Evolutionary conservation across 2,888 invertebrate genomes (phyloP), one percentile per base, ranked within the genome.

Genomic region (Mellilla xanthometata): DNA sequence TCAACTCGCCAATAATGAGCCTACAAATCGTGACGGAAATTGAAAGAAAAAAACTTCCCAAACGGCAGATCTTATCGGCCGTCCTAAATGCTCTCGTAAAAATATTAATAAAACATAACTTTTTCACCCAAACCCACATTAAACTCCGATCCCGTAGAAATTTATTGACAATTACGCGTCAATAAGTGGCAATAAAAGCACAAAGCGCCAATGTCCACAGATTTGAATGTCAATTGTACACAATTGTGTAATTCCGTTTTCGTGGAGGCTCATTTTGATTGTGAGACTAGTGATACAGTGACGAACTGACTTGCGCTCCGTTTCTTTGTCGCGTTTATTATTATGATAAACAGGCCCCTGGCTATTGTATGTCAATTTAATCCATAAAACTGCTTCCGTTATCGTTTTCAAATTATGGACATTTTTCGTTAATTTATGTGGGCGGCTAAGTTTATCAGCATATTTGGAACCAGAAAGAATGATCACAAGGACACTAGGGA

Each of bases 91-190:
- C 72, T 89, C 88, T 87, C 87, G 87, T 89, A 89, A 89, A 87
- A 89, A 89, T 89, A 89, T 89, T 89, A 89, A 89, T 89, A 89
- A 89, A 89, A 89, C 83, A 87, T 86, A 87, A 88, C 86, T 87
- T 89, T 88, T 89, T 86, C 82, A 86, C 88, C 81, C 85, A 89
- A 88, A 88, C 89, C 89, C 89, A 89, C 88, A 89, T 89, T 88
- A 86, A 87, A 81, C 75, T 81, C 76, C 79, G 76, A 81, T 87
- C 89, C 88, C 86, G 82, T 86, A 85, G 85, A 74, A 87, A 88
- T 89, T 88, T 89, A 89, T 89, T 87, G 88, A 85, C 88, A 89
- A 89, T 89, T 89, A 89, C 83, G 81, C 76, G 75, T 85, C 88
- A 89, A 89, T 89, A 85, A 88, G 80, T 74, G 82, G 83, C 85